Evolutionary conservation across 1,140 invertebrate species (phyloP), one percentile per base, ranked within the genome.

Genomic region (Campoletis sonorensis): DNA sequence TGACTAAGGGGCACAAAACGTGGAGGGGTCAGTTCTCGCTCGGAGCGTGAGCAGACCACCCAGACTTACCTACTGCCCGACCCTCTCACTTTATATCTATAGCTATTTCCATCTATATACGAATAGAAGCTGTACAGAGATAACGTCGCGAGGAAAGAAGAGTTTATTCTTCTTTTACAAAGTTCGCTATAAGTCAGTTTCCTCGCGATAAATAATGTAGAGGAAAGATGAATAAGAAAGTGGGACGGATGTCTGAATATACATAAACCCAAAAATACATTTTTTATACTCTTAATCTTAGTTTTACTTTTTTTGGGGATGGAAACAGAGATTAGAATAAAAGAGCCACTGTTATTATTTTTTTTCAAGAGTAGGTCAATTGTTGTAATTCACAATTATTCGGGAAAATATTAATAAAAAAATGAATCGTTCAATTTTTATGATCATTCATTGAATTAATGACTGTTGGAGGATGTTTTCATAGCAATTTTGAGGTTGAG

Each of bases 81-180:
- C 8, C 40, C 8, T 45, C 40, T 33, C n/a, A 58, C 54, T n/a
- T n/a, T 58, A 58, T 23, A 58, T 1, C 5, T 58, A n/a, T n/a
- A 58, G 18, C 54, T 1, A 13, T 45, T 45, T 45, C 11, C 1
- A n/a, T 8, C 18, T 58, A 58, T 58, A 23, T 58, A 58, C 54
- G 21, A 58, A 58, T 58, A 10, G 1, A 58, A 0, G 21, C 18
- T 13, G 54, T n/a, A 58, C 54, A 45, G 40, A 45, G 40, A 45
- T 58, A 58, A 58, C 21, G 54, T 58, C 54, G 54, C 21, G 54
- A 58, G 21, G 54, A 58, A 58, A 58, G 21, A n/a, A 58, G 54
- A 58, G 21, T 58, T 13, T 58, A 58, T 58, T 21, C 18, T 58
- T 58, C 1, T 58, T 8, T 10, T 58, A 7, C 30, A 18, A 21